Base-by-base conservation (phyloP, 2,888 invertebrate genomes). In the Itoplectis maculator region DNA sequence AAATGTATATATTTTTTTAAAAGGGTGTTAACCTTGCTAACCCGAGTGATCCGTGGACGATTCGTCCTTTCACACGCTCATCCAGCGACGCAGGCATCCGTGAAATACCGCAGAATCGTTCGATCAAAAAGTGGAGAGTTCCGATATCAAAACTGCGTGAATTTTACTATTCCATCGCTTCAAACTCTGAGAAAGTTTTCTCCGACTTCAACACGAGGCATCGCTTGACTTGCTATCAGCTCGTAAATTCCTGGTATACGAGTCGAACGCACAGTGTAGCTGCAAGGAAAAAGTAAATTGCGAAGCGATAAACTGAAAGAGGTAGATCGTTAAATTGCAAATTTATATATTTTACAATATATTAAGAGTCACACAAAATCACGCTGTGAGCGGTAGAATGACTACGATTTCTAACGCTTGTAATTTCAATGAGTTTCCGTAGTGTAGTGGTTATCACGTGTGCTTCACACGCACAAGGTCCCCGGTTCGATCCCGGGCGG, bases 371-470 rank as follows among this genome's bases (percentile, higher is more conserved):
- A 8, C n/a, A 59, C 56, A n/a, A 56, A 7, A 56, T 8, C 29
- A 29, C 29, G 29, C 0, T 56, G 35, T 1, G 11, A 20, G 9
- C 11, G 2, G 0, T 23, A 54, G 59, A 18, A 5, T 0, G 2
- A 35, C 9, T 63, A 18, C 13, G 42, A 63, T 42, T 20, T 42
- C 40, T 35, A 37, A 45, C 18, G 3, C 3, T 23, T 0, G 0
- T 1, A 23, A 20, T 4, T 15, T 42, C 63, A 63, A 45, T 23
- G 35, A 2, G 95, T 95, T 95, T 95, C 95, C 95, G 95, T 95
- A 95, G 95, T 95, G 95, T 95, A 95, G 95, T 94, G 95, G 95
- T 95, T 95, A 95, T 95, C 95, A 95, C 95, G 95, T 95, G 95
- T 95, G 95, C 95, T 95, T 95, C 95, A 95, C 95, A 95, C 95